A percentile compares a stretch with the other conserved stretches of the same genome.
Evolutionary conservation across 2,888 invertebrate species (phyloP).

Genomic region (Phengaris arion): DNA sequence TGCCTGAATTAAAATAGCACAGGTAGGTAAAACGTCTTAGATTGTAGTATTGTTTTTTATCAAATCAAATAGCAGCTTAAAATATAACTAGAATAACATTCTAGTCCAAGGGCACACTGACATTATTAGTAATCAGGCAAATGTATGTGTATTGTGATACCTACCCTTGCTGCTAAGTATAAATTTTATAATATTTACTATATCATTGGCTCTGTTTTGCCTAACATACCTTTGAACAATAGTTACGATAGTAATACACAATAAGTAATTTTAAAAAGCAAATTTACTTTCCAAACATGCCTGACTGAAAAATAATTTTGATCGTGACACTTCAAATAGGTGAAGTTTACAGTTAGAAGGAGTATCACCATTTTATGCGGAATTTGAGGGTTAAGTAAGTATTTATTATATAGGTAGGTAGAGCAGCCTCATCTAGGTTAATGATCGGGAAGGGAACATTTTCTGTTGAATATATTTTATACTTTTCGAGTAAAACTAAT

Average conservation of each 20-base stretch:
- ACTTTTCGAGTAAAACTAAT: too few relatives aligned
- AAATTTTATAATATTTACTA: slow-evolving; percentile 6
- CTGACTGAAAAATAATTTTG: not conserved
- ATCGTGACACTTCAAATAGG: not conserved
- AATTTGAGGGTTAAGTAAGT: slow-evolving; percentile 2
- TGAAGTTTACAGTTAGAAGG: not conserved
- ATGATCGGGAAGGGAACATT: too few relatives aligned
- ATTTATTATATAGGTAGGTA: not conserved
- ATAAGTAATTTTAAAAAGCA: not conserved
- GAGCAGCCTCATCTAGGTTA: not conserved
- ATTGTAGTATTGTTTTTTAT: not conserved
- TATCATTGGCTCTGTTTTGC: not conserved
- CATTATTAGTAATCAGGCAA: not conserved
- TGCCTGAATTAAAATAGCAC: not conserved
- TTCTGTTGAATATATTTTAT: too few relatives aligned
- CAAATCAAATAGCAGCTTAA: not conserved
- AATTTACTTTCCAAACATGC: not conserved
- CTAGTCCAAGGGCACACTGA: not conserved
- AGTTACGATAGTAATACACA: too few relatives aligned
- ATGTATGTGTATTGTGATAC: not conserved
- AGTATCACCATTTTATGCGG: not conserved
- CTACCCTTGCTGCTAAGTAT: not conserved
- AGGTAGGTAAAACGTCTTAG: not conserved
- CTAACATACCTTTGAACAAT: not conserved
- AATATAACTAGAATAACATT: not conserved